phyloP scores from a whole-genome alignment of 2,797 vertebrate genomes.

The Kryptolebias ocellatus region DNA sequence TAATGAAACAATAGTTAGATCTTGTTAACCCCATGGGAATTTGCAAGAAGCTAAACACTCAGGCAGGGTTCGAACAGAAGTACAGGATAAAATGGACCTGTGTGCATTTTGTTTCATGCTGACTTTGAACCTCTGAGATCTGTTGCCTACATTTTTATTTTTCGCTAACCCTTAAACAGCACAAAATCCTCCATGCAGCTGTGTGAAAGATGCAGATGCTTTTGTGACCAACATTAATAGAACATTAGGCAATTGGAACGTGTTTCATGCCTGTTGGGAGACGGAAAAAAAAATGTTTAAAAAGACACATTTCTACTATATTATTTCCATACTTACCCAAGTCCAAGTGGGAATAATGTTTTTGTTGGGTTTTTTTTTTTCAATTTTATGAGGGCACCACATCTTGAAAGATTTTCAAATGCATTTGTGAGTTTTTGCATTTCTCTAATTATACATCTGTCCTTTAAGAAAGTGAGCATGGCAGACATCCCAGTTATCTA shows the following conservation, averaged over 20 bases:
- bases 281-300: not conserved
- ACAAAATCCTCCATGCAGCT: not conserved
- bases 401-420: constrained; percentile 21
- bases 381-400: constrained; percentile 12
- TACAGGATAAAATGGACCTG: too few species aligned
- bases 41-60: too few species aligned
- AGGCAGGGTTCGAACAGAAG: too few species aligned
- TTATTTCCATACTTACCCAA: constrained; percentile 10
- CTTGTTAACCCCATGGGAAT: too few species aligned
- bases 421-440: constrained; percentile 33
- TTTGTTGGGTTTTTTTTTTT: not conserved
- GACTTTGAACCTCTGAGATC: not conserved
- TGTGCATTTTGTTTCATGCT: not conserved
- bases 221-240: constrained; percentile 11
- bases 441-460: constrained; percentile 38
- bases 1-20: too few species aligned
- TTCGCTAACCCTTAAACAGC: not conserved
- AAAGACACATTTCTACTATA: constrained; percentile 1
- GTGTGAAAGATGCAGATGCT: not conserved
- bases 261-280: constrained; percentile 12
- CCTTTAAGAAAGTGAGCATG: constrained; percentile 24
- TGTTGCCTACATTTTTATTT: not conserved
- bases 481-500: constrained; percentile 36
- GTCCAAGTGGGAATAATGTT: constrained; percentile 13
- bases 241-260: not conserved